Percentiles rank a stretch among this genome's conserved stretches.
Conservation (phyloP, 2,113 vertebrate genomes). For the Sorex araneus region DNA sequence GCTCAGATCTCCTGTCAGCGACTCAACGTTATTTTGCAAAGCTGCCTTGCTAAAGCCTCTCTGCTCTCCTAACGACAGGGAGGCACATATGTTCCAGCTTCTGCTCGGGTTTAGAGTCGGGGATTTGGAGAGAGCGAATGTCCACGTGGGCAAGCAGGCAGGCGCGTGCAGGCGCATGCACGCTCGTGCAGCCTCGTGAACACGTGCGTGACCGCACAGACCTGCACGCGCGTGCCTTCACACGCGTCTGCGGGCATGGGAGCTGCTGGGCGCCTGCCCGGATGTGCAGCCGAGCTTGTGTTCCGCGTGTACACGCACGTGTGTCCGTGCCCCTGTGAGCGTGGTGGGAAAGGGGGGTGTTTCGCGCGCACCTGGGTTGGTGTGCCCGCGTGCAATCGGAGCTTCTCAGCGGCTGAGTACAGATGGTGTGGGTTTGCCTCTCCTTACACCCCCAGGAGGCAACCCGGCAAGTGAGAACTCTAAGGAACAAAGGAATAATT, state of each 20-base stretch:
- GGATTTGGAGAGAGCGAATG: constrained; percentile 57
- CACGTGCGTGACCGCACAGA: background rate
- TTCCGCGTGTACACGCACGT: background rate
- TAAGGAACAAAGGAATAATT: constrained; percentile 80
- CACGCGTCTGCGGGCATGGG: background rate
- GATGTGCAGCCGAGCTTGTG: background rate
- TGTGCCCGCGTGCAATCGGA: background rate
- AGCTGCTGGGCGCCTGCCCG: background rate
- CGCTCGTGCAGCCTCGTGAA: background rate
- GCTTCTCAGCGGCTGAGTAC: constrained; percentile 53
- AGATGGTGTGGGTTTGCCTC: constrained; percentile 58
- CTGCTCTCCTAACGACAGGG: constrained; percentile 42
- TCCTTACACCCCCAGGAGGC: constrained; percentile 39
- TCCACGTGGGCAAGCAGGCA: constrained; percentile 37
- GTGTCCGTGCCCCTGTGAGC: background rate
- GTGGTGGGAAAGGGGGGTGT: background rate
- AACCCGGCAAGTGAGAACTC: constrained; percentile 58
- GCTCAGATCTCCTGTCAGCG: constrained; percentile 30
- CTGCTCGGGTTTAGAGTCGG: constrained; percentile 78
- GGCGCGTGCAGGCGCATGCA: background rate
- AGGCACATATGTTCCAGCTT: constrained; percentile 75
- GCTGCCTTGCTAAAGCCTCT: constrained; percentile 63
- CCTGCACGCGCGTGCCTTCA: background rate
- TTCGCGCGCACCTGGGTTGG: background rate
- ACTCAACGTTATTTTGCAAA: constrained; percentile 66